Conservation (phyloP, 2,888 invertebrate species). For the Caenorhabditis plicata region DNA sequence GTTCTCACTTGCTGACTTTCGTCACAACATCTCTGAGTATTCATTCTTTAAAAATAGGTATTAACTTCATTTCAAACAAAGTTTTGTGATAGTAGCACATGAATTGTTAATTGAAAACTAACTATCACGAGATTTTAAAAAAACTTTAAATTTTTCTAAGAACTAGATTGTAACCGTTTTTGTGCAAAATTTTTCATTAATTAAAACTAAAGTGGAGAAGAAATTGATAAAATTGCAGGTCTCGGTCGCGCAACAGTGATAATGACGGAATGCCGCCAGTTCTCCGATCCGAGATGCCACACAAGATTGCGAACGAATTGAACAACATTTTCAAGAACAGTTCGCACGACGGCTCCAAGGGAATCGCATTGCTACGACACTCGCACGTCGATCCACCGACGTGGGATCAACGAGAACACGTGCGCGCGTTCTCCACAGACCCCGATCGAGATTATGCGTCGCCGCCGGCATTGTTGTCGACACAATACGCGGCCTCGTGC, state of each 20-base stretch:
- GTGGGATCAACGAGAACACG: not conserved
- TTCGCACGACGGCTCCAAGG: constrained; percentile 12
- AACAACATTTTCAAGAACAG: constrained; percentile 37
- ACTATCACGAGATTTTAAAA: too few species aligned
- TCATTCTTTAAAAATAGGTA: too few species aligned
- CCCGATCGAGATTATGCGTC: constrained; percentile 26
- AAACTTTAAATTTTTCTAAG: too few species aligned
- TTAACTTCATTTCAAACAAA: too few species aligned
- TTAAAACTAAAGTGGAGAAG: too few species aligned
- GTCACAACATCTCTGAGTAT: too few species aligned
- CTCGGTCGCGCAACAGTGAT: constrained; percentile 16
- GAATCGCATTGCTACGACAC: constrained; percentile 18
- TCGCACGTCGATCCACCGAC: constrained; percentile 16
- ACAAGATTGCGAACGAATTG: constrained; percentile 37
- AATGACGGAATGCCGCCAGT: constrained; percentile 10
- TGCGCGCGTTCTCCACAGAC: constrained; percentile 17
- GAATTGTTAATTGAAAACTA: too few species aligned
- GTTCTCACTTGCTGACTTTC: too few species aligned
- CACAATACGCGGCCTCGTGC: constrained; percentile 21
- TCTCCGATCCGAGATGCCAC: constrained; percentile 30
- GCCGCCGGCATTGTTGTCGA: constrained; percentile 21
- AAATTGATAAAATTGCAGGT: too few species aligned
- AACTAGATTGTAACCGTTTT: too few species aligned
- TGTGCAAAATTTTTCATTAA: too few species aligned
- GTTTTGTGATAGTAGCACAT: too few species aligned